Base-by-base conservation (phyloP, 2,797 vertebrate genomes). In the Lacerta viridis region DNA sequence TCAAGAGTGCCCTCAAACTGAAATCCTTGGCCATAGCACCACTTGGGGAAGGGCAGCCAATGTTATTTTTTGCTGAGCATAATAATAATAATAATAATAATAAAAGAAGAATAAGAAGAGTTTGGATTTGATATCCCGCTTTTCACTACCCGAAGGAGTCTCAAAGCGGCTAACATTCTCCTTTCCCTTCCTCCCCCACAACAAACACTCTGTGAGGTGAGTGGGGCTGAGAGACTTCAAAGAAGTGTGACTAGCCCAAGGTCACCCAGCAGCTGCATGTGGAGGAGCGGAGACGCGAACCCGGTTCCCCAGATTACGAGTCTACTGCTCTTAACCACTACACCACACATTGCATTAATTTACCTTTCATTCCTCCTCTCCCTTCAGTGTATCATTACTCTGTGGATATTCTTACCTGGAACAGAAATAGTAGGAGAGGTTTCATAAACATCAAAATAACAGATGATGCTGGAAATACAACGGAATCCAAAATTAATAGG, bases 351-450 rank as follows among this genome's bases (percentile, higher is more conserved):
- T 64, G 61, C 74, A 2, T 85, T 17, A 66, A 1, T 94, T 92
- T 95, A 36, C 66, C 13, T 68, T 69, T 59, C 36, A 74, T 72
- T 82, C 86, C 90, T 74, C 94, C 20, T 23, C 27, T 75, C 55
- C 25, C 83, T 10, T 39, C 90, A 98, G 97, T 95, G 81, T 97
- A 96, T 91, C 96, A 97, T 94, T 98, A 97, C 88, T 87, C 95
- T 87, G 46, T 98, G 92, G 96, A 96, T 88, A 93, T 98, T 80
- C 92, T 92, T 87, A 89, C 93, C 66, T 94, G 95, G 94, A 95
- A 96, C 90, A 93, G 94, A 90, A 93, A 23, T 71, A 92, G 84
- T 68, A 95, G 88, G 36, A 95, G 92, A 92, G 97, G 97, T 69
- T 95, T 94, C 86, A 94, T 98, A 87, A 95, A 90, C 75, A 92